Evolutionary conservation across 2,797 vertebrate species (phyloP), one percentile per base, ranked within the genome.

Genomic region (Enteromius argenteus): DNA sequence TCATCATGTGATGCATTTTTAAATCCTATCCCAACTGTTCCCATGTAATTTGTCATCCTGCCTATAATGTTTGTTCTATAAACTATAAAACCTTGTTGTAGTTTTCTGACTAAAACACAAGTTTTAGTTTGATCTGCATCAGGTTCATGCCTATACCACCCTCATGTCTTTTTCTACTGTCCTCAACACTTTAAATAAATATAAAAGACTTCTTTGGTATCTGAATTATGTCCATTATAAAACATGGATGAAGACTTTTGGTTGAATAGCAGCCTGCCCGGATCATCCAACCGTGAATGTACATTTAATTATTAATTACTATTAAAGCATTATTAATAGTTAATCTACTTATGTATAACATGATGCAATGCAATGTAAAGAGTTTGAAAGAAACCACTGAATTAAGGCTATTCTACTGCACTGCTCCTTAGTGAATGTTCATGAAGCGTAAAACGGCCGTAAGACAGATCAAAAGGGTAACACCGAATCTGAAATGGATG

Each of bases 301-400:
- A 62, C 56, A 60, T 35, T 15, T 10, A 72, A 73, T 23, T 72
- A 72, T 46, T 35, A 49, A 46, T 60, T 72, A 35, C 44, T 46
- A 53, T n/a, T 74, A 35, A 80, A 39, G 53, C 9, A 62, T 14
- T 7, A 56, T 56, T 73, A 62, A 60, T 56, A 73, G 6, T 49
- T 60, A 46, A 62, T 51, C 0, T 1, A 49, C 21, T 74, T 23
- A 64, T 39, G 42, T 51, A 51, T 23, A 68, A 42, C 30, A 49
- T 83, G 81, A 83, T 68, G 71, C 60, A 83, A 76, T 79, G 60
- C 13, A 32, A 79, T 67, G 39, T 46, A 64, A 73, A 73, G 15
- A 67, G 14, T 51, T 27, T 13, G 9, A 74, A 37, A 37, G 42
- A 66, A 51, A 27, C 19, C 39, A 37, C 37, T 30, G 39, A 44